A percentile compares a stretch with the other conserved stretches of the same genome.
These are phyloP conservation scores for Tribolium madens DNA, from an alignment of 1,140 invertebrate species.

Conservation along the genomic window DNA sequence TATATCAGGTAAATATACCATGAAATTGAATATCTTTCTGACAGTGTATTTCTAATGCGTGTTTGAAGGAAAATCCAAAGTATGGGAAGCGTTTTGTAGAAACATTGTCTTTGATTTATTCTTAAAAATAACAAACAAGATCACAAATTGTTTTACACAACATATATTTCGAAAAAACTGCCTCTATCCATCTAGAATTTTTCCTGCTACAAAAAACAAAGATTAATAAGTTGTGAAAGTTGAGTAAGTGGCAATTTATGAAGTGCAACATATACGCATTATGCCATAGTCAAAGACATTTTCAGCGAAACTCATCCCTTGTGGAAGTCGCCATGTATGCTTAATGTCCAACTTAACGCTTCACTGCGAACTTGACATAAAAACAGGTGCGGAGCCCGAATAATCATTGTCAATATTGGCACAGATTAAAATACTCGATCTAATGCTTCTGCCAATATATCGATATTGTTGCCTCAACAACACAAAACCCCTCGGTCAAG, in stretches of 20 bases:
- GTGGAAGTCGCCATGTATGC: slow-evolving; percentile 14
- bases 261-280: slow-evolving; percentile 41
- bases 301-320: slow-evolving; percentile 38
- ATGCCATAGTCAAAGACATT: slow-evolving; percentile 38
- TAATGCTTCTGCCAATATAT: slow-evolving; percentile 16
- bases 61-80: slow-evolving; percentile 19
- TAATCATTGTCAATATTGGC: slow-evolving; percentile 10
- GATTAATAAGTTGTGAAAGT: slow-evolving; percentile 28
- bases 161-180: slow-evolving; percentile 4
- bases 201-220: slow-evolving; percentile 23
- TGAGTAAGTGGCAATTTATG: slow-evolving; percentile 40
- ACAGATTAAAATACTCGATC: slow-evolving; percentile 18
- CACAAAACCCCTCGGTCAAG: slow-evolving; percentile 16
- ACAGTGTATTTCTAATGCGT: slow-evolving; percentile 49
- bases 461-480: slow-evolving; percentile 10
- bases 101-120: slow-evolving; percentile 41
- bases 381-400: slow-evolving; percentile 1
- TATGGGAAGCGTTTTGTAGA: slow-evolving; percentile 28
- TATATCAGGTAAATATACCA: slow-evolving; percentile 51
- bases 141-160: slow-evolving; percentile 10
- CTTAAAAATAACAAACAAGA: slow-evolving; percentile 30
- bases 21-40: slow-evolving; percentile 52
- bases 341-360: slow-evolving; percentile 42
- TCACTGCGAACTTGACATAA: not conserved
- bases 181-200: not conserved